Percentiles rank a stretch among this genome's conserved stretches.
Evolutionary conservation across 2,797 vertebrate genomes (phyloP).

Genomic region (Graptemys geographica): DNA sequence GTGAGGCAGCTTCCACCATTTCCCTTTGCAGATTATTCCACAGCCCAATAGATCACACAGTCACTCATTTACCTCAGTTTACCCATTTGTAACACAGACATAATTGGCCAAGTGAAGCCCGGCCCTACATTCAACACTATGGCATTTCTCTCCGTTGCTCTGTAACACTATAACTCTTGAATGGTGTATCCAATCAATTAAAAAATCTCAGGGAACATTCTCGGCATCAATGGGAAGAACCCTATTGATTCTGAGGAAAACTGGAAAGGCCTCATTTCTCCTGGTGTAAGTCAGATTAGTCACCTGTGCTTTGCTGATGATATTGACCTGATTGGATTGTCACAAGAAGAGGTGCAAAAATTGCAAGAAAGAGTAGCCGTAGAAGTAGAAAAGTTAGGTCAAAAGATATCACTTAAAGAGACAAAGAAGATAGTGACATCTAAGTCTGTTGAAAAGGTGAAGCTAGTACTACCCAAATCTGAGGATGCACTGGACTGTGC

Average conservation of each 20-base stretch:
- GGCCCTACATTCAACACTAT: neutral
- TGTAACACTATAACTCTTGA: neutral
- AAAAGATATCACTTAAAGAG: neutral
- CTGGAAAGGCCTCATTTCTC: neutral
- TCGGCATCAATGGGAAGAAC: too few species aligned
- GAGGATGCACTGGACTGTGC: neutral
- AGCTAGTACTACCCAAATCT: neutral
- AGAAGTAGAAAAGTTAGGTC: neutral
- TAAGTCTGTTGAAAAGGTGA: too few species aligned
- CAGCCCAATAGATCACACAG: fast-evolving
- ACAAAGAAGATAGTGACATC: too few species aligned
- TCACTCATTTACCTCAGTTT: neutral
- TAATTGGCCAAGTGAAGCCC: neutral
- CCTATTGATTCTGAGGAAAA: too few species aligned
- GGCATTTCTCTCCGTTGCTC: neutral
- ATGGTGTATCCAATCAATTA: too few species aligned
- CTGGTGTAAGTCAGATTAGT: neutral
- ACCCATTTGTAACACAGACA: neutral
- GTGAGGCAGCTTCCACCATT: neutral
- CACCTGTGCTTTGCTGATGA: neutral
- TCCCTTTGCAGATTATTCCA: neutral
- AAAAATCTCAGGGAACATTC: too few species aligned
- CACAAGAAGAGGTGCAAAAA: neutral
- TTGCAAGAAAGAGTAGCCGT: neutral
- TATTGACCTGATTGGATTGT: neutral